Conservation (phyloP, 2,888 invertebrate species). For the Serrognathus titanus region DNA sequence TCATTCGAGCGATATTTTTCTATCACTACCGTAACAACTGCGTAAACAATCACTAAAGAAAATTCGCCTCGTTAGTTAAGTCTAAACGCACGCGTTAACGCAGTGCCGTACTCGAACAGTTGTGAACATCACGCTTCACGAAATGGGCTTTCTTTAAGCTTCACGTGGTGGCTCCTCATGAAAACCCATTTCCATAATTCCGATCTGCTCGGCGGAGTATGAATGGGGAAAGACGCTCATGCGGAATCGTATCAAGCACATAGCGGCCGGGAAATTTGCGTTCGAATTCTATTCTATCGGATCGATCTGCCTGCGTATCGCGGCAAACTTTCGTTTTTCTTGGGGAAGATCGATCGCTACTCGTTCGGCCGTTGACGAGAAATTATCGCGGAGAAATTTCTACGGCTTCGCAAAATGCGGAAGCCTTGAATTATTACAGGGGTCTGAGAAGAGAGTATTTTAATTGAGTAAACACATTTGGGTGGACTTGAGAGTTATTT, state of each 20-base stretch:
- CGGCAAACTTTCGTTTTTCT: too few species aligned
- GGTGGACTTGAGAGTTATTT: too few species aligned
- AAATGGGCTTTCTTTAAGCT: not conserved
- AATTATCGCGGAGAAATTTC: too few species aligned
- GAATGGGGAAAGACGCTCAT: not conserved
- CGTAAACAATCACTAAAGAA: not conserved
- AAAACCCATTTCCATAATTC: not conserved
- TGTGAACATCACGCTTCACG: not conserved
- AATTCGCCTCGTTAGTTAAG: not conserved
- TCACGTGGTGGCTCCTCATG: not conserved
- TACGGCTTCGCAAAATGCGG: too few species aligned
- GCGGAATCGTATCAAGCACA: not conserved
- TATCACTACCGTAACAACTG: slow-evolving; percentile 5
- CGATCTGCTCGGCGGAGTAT: not conserved
- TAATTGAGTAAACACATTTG: too few species aligned
- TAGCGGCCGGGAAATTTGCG: not conserved
- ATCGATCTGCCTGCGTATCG: too few species aligned
- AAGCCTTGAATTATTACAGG: too few species aligned
- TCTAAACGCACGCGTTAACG: not conserved
- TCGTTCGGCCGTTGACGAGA: too few species aligned
- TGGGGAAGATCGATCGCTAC: too few species aligned
- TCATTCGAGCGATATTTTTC: slow-evolving; percentile 8
- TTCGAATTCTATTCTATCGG: not conserved
- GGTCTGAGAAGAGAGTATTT: too few species aligned
- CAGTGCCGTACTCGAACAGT: not conserved